These are phyloP conservation scores for Clytia hemisphaerica DNA, from an alignment of 30 jellyfish, hydroid and myxozoan genomes.

Conservation along the genomic window DNA sequence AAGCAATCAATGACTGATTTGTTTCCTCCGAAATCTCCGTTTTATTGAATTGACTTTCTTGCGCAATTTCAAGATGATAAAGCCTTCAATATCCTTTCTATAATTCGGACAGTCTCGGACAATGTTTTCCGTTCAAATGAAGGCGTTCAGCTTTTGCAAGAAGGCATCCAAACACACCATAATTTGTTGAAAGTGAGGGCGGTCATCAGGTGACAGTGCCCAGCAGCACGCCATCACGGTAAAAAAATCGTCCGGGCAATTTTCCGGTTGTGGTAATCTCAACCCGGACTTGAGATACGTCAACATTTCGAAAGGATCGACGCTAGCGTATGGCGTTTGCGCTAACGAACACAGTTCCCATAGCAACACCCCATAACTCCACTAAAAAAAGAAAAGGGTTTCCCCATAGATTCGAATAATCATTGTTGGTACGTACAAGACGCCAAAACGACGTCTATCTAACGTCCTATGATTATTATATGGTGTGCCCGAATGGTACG, in stretches of 20 bases:
- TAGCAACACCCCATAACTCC: conserved; percentile 90
- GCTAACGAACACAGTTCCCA: conserved; percentile 91
- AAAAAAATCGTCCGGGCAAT: conserved; percentile 93
- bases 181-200: conserved; percentile 87
- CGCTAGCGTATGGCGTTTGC: conserved; percentile 93
- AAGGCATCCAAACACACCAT: conserved; percentile 86
- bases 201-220: conserved; percentile 95
- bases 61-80: too few relatives aligned
- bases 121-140: too few relatives aligned
- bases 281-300: conserved; percentile 83
- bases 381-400: conserved; percentile 43
- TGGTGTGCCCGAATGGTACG: too few relatives aligned
- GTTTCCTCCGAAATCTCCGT: too few relatives aligned
- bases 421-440: too few relatives aligned
- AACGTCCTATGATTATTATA: too few relatives aligned
- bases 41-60: too few relatives aligned
- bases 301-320: conserved; percentile 92
- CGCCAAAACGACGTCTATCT: too few relatives aligned
- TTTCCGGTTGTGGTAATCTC: conserved; percentile 89
- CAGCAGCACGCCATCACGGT: conserved; percentile 98
- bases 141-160: conserved; percentile 74
- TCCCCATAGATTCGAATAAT: too few relatives aligned
- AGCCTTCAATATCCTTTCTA: too few relatives aligned
- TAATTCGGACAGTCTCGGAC: too few relatives aligned
- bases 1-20: too few relatives aligned